Conservation (phyloP, 2,888 invertebrate genomes). For the Prostheceraeus crozeri region DNA sequence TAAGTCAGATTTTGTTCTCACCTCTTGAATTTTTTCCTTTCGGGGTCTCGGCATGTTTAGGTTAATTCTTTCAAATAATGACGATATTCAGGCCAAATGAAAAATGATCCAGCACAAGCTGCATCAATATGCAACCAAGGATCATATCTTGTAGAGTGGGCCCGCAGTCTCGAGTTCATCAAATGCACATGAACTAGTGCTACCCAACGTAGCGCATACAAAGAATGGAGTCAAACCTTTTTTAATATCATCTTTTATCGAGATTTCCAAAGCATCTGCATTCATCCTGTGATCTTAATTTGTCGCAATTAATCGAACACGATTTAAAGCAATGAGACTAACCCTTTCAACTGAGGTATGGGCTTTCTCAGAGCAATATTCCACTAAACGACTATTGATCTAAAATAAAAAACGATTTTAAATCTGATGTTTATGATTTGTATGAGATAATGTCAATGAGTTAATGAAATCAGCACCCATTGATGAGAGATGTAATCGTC, state of each 20-base stretch:
- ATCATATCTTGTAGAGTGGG: slow-evolving; percentile 64
- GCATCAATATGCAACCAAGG: slow-evolving; percentile 88
- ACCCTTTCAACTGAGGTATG: slow-evolving; percentile 41
- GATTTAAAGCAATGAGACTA: slow-evolving; percentile 63
- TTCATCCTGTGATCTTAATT: slow-evolving; percentile 64
- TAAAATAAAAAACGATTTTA: too few relatives aligned
- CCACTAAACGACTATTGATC: too few relatives aligned
- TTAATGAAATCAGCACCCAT: too few relatives aligned
- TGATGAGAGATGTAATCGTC: too few relatives aligned
- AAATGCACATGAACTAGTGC: slow-evolving; percentile 85
- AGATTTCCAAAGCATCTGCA: slow-evolving; percentile 27
- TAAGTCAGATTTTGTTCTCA: too few relatives aligned
- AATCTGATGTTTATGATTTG: too few relatives aligned
- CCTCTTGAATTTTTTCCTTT: too few relatives aligned
- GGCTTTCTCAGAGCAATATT: slow-evolving; percentile 59
- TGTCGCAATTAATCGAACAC: slow-evolving; percentile 67
- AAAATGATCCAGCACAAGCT: slow-evolving; percentile 67
- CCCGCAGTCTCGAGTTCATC: slow-evolving; percentile 82
- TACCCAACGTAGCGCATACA: slow-evolving; percentile 70
- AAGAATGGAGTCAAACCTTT: slow-evolving; percentile 35
- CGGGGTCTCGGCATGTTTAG: too few relatives aligned
- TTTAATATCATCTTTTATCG: slow-evolving; percentile 31
- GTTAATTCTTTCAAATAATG: slow-evolving; percentile 10
- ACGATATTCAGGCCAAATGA: slow-evolving; percentile 32
- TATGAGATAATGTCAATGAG: too few relatives aligned